Base-by-base conservation (phyloP, 2,888 invertebrate species). In the Tetrapedia diversipes region DNA sequence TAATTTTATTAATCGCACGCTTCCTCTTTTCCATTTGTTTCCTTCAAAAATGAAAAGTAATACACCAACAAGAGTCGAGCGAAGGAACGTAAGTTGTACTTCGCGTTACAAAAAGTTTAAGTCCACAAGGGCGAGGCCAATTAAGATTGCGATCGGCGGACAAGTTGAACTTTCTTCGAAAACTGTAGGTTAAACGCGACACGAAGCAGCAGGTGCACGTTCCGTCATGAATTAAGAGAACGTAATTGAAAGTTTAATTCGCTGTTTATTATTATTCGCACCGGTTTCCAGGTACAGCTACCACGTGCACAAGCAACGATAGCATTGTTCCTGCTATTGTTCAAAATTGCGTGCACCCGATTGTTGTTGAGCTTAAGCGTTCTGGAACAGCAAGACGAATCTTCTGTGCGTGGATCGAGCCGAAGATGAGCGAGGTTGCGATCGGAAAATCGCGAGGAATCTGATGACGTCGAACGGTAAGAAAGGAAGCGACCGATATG, bases 261-360 rank as follows among this genome's bases (percentile, higher is more conserved):
- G 8, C 7, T n/a, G 51, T n/a, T n/a, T n/a, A n/a, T n/a, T n/a
- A n/a, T 32, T 45, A 10, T 60, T 24, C 24, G 45, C 32, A 60
- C 24, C 6, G 3, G 32, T 34, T 60, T 47, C 45, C 16, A 16
- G 34, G 3, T 45, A 34, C 7, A 8, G n/a, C 8, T n/a, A n/a
- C n/a, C 1, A 19, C 2, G 22, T 14, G 22, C 16, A 19, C 29
- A 4, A n/a, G 29, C 24, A 64, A 54, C 69, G 69, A 43, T 69
- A n/a, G n/a, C n/a, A 69, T 53, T 11, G 37, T 54, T 22, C 39
- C 60, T 54, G 51, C 57, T 59, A 67, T 71, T 68, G 71, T 67
- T 68, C 4, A 22, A 37, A 57, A 63, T 19, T n/a, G 16, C 57
- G 11, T n/a, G 11, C 3, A 32, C 24, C 7, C 49, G 29, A 19